phyloP scores from a whole-genome alignment of 2,113 vertebrate genomes.

The Felis chaus region DNA sequence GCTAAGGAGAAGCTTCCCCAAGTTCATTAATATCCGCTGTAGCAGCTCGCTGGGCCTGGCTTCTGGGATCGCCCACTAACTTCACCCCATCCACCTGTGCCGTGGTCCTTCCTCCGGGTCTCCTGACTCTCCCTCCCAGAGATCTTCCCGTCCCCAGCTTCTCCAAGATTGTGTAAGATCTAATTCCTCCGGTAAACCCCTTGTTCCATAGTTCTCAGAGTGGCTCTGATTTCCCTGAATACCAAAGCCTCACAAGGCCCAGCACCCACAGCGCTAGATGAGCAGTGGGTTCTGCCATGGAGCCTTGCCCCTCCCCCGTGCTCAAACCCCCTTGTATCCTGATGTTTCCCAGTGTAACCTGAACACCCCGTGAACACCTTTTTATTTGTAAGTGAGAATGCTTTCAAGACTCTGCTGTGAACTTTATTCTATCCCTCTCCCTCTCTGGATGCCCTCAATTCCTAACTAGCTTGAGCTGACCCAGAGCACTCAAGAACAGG shows the following conservation, averaged over 20 bases:
- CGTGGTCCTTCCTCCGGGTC: background rate
- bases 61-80: background rate
- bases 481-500: background rate
- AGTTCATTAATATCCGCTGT: background rate
- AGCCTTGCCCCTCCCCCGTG: background rate
- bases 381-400: background rate
- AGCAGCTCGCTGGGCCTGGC: background rate
- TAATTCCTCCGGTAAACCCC: background rate
- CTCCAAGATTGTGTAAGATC: background rate
- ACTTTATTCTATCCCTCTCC: background rate
- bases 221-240: background rate
- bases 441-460: background rate
- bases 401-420: background rate
- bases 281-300: background rate
- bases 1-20: background rate
- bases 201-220: fast-evolving
- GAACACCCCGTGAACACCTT: background rate
- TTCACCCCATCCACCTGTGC: background rate
- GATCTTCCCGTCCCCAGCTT: background rate
- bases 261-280: background rate
- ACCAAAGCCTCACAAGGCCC: background rate
- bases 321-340: background rate
- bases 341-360: background rate
- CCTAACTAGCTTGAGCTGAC: background rate
- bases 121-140: no score